phyloP scores from a whole-genome alignment of 2,113 vertebrate genomes.

The Trochalopteron elliotii region DNA sequence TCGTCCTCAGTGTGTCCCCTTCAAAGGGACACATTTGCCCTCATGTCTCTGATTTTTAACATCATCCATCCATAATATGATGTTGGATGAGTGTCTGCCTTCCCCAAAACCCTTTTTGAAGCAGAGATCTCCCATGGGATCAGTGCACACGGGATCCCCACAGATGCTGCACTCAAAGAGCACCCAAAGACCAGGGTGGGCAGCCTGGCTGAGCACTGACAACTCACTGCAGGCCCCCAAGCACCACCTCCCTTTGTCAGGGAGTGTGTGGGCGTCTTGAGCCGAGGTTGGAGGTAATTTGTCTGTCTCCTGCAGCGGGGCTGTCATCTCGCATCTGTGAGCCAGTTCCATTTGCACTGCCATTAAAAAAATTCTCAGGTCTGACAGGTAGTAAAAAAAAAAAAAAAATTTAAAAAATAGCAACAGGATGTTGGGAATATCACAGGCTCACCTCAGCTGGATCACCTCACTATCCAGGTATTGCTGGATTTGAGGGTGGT shows the following conservation, averaged over 20 bases:
- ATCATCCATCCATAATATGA: fast-evolving
- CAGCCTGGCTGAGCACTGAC: neutral
- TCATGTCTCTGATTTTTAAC: neutral
- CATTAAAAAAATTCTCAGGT: conserved; percentile 46
- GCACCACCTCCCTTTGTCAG: conserved; percentile 9
- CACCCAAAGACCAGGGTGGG: neutral
- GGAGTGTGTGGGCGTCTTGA: conserved; percentile 1
- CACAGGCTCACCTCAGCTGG: neutral
- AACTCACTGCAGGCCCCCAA: fast-evolving
- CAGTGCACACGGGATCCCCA: fast-evolving
- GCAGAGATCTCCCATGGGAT: fast-evolving
- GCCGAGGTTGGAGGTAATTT: conserved; percentile 48
- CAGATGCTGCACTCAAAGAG: neutral
- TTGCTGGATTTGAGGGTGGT: neutral
- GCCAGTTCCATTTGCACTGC: conserved; percentile 25
- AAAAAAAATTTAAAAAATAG: neutral
- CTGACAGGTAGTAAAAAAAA: conserved; percentile 56
- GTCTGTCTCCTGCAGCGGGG: conserved; percentile 67
- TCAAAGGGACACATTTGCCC: neutral
- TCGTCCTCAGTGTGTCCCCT: neutral
- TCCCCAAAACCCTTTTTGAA: neutral
- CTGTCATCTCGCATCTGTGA: conserved; percentile 69
- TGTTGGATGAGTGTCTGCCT: fast-evolving
- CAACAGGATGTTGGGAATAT: neutral
- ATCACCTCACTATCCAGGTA: neutral